These are phyloP conservation scores for Apodemia hepburni DNA, from an alignment of 2,888 invertebrate species.

Conservation along the genomic window DNA sequence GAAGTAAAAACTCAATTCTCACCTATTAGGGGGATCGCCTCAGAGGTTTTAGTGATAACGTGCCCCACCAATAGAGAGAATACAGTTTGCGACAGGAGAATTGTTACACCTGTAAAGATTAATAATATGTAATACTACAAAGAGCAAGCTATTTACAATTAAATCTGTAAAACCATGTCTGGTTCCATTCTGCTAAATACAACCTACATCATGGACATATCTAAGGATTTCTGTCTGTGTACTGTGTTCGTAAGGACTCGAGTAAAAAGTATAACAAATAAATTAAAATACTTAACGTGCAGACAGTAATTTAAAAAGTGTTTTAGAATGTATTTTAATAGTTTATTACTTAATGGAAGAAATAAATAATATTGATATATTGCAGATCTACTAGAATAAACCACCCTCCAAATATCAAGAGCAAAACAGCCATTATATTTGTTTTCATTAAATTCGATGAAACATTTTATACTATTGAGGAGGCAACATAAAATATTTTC, in stretches of 20 bases:
- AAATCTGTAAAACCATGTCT: slow-evolving; percentile 16
- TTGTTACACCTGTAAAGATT: slow-evolving; percentile 97
- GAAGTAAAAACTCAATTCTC: slow-evolving; percentile 54
- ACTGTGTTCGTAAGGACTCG: slow-evolving; percentile 74
- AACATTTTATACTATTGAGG: slow-evolving; percentile 36
- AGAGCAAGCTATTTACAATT: slow-evolving; percentile 15
- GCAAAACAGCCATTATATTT: slow-evolving; percentile 29
- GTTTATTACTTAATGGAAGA: slow-evolving; percentile 23
- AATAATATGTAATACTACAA: slow-evolving; percentile 44
- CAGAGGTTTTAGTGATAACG: slow-evolving; percentile 99
- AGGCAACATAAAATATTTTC: slow-evolving; percentile 48
- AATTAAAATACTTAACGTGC: slow-evolving; percentile 56
- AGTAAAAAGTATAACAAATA: slow-evolving; percentile 67
- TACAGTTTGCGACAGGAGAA: slow-evolving; percentile 99
- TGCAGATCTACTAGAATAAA: slow-evolving; percentile 37
- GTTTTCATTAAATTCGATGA: slow-evolving; percentile 25
- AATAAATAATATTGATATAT: background rate
- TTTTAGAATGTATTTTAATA: slow-evolving; percentile 41
- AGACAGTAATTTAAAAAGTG: slow-evolving; percentile 52
- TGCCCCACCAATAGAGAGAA: slow-evolving; percentile 99
- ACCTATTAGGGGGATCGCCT: slow-evolving; percentile 99
- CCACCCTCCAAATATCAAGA: slow-evolving; percentile 76
- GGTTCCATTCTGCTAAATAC: slow-evolving; percentile 18
- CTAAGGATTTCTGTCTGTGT: slow-evolving; percentile 59
- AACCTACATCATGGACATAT: slow-evolving; percentile 20